Conservation (phyloP, 30 jellyfish, hydroid and myxozoan genomes). For the Aurelia sp. region DNA sequence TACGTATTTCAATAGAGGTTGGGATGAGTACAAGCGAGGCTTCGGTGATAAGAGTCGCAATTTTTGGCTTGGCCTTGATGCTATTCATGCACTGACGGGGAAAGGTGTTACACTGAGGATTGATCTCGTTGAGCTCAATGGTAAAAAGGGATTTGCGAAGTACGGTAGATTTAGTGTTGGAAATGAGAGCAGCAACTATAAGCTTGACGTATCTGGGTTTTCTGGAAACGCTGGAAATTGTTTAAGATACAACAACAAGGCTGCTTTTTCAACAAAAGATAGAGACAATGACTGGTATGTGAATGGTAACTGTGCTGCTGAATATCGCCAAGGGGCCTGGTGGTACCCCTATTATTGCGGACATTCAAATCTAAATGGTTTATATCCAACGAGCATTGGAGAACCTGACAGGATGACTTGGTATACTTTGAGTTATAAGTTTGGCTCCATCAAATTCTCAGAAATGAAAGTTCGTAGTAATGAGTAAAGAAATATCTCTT, state of each 20-base stretch:
- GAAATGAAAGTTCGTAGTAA: slow-evolving; percentile 31
- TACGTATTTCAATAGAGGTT: slow-evolving; percentile 33
- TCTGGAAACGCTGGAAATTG: slow-evolving; percentile 60
- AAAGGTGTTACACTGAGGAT: slow-evolving; percentile 18
- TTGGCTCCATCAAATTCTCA: slow-evolving; percentile 27
- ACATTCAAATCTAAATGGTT: slow-evolving; percentile 56
- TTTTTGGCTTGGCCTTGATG: slow-evolving; percentile 62
- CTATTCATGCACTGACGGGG: slow-evolving; percentile 22
- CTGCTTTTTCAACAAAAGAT: slow-evolving; percentile 59
- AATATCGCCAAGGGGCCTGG: slow-evolving; percentile 49
- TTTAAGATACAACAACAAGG: slow-evolving; percentile 16
- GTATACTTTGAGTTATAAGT: slow-evolving; percentile 18
- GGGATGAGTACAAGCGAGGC: slow-evolving; percentile 52
- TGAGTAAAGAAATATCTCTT: too few species aligned
- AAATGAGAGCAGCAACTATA: neutral
- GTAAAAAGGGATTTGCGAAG: slow-evolving; percentile 33
- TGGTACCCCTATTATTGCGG: slow-evolving; percentile 58
- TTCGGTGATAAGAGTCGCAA: slow-evolving; percentile 46
- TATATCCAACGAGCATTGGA: slow-evolving; percentile 40
- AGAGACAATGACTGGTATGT: slow-evolving; percentile 48
- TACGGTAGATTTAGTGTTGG: slow-evolving; percentile 37
- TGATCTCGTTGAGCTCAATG: slow-evolving; percentile 42
- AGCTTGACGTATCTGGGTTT: slow-evolving; percentile 26
- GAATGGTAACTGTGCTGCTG: slow-evolving; percentile 37
- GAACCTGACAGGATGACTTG: slow-evolving; percentile 33